Evolutionary conservation across 2,888 invertebrate genomes (phyloP).

Genomic region (Hedya salicella): DNA sequence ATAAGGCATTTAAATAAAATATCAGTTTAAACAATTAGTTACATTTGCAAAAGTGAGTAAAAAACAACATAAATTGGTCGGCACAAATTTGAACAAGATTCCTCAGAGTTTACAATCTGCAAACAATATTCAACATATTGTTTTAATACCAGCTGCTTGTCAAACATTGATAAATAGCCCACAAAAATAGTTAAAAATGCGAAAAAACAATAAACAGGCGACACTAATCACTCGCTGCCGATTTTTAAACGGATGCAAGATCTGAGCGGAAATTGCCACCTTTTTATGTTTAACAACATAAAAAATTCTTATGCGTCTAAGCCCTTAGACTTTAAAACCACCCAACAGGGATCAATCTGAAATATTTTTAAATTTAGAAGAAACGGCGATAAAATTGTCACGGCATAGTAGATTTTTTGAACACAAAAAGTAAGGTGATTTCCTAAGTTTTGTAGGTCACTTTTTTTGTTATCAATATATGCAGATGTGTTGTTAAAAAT

Average conservation of each 20-base stretch:
- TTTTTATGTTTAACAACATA: slow-evolving; percentile 65
- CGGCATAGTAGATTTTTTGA: slow-evolving; percentile 47
- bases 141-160: slow-evolving; percentile 71
- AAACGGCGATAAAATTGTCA: slow-evolving; percentile 28
- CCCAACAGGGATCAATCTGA: slow-evolving; percentile 49
- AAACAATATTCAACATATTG: slow-evolving; percentile 55
- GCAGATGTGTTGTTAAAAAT: slow-evolving; percentile 80
- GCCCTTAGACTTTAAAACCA: slow-evolving; percentile 45
- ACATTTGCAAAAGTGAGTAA: neutral
- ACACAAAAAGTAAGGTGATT: slow-evolving; percentile 56
- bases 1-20: neutral
- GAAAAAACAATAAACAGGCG: slow-evolving; percentile 75
- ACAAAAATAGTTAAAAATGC: slow-evolving; percentile 68
- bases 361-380: slow-evolving; percentile 9
- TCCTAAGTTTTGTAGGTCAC: slow-evolving; percentile 80
- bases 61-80: neutral
- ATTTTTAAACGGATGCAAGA: slow-evolving; percentile 81
- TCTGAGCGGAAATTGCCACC: slow-evolving; percentile 82
- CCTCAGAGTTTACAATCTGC: slow-evolving; percentile 50
- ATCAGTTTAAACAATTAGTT: neutral
- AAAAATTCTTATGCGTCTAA: slow-evolving; percentile 21
- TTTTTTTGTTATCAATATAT: slow-evolving; percentile 82
- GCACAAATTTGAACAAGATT: slow-evolving; percentile 22
- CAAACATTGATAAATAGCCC: slow-evolving; percentile 72
- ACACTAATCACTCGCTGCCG: slow-evolving; percentile 78